Conservation (phyloP, 1,140 invertebrate species). For the Hylyphantes graminicola region DNA sequence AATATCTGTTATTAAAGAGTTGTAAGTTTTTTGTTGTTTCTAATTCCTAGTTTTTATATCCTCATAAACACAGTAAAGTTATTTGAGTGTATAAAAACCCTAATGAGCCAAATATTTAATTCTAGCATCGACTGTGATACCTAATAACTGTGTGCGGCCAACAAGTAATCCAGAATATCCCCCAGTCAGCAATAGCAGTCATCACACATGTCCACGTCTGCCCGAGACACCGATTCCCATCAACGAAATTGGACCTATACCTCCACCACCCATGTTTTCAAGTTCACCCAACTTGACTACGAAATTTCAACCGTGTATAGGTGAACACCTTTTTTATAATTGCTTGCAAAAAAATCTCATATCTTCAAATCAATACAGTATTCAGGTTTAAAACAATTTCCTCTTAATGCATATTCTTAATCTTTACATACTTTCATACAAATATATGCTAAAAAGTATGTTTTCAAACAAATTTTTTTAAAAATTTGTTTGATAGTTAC, state of each 20-base stretch:
- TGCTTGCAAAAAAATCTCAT: too few relatives aligned
- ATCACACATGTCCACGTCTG: slow-evolving; percentile 26
- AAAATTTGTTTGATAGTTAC: too few relatives aligned
- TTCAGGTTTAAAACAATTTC: too few relatives aligned
- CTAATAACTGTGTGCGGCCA: slow-evolving; percentile 31
- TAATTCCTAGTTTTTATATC: background rate
- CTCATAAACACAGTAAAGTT: background rate
- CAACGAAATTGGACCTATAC: slow-evolving; percentile 57
- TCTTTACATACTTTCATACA: too few relatives aligned
- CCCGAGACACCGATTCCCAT: slow-evolving; percentile 45
- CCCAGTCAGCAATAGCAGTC: slow-evolving; percentile 9
- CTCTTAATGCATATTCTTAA: too few relatives aligned
- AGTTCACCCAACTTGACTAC: slow-evolving; percentile 47
- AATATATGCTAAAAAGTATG: too few relatives aligned
- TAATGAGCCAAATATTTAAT: background rate
- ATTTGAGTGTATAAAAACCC: too few relatives aligned
- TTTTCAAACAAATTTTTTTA: too few relatives aligned
- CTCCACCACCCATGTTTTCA: slow-evolving; percentile 59
- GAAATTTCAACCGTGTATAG: slow-evolving; percentile 50
- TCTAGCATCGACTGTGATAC: slow-evolving; percentile 50
- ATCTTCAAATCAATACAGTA: too few relatives aligned
- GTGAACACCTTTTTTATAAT: background rate
- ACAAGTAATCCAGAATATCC: slow-evolving; percentile 18
- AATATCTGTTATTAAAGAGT: too few relatives aligned
- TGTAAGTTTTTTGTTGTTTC: background rate